Percentiles rank a stretch among this genome's conserved stretches.
phyloP scores from a whole-genome alignment of 2,113 vertebrate genomes.

The Tonatia bakeri region DNA sequence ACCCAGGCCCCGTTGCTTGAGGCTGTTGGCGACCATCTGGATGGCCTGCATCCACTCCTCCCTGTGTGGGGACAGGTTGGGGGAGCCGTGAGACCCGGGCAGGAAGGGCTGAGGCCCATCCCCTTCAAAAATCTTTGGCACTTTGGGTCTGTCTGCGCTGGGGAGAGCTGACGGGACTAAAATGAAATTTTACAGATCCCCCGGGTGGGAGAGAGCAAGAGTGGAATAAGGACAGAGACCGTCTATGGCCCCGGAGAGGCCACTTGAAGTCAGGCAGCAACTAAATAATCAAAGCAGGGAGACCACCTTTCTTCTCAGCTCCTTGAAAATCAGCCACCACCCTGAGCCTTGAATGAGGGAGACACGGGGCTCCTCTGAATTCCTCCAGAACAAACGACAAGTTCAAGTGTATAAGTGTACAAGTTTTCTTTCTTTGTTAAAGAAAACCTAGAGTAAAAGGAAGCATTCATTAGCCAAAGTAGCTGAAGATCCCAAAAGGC shows the following conservation, averaged over 20 bases:
- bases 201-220: too few species aligned
- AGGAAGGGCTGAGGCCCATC: background rate
- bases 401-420: background rate
- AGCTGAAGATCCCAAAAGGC: background rate
- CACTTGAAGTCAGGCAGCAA: background rate
- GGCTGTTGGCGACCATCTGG: slow-evolving; percentile 92
- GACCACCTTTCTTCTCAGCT: background rate
- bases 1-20: slow-evolving; percentile 86
- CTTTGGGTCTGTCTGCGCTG: background rate
- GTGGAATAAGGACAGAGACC: background rate
- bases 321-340: background rate
- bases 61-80: slow-evolving; percentile 63
- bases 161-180: fast-evolving
- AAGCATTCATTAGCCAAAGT: background rate
- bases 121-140: background rate
- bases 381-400: background rate
- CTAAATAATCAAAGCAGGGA: background rate
- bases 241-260: background rate
- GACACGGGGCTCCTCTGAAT: background rate
- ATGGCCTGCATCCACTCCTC: slow-evolving; percentile 96
- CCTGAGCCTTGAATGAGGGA: background rate
- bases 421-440: background rate
- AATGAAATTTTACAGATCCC: background rate
- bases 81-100: background rate
- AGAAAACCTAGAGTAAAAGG: background rate